Evolutionary conservation across 2,797 vertebrate genomes (phyloP).

Genomic region (Sebastes iracundus): DNA sequence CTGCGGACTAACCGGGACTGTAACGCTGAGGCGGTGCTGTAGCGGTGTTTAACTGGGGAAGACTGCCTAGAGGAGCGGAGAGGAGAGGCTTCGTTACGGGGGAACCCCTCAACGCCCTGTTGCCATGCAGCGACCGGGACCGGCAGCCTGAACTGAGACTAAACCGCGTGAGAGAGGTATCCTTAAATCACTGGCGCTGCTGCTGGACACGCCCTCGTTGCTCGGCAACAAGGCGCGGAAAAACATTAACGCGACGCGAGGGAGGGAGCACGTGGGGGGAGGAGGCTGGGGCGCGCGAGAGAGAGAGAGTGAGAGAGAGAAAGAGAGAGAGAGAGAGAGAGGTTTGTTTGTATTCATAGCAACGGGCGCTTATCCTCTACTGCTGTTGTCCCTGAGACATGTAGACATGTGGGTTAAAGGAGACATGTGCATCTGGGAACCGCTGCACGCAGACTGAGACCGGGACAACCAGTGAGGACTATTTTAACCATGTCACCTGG

Average conservation of each 20-base stretch:
- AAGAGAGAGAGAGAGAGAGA: slow-evolving; percentile 52
- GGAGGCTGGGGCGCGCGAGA: slow-evolving; percentile 13
- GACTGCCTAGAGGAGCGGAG: slow-evolving; percentile 7
- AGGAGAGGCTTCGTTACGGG: slow-evolving; percentile 64
- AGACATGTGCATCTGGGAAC: not conserved
- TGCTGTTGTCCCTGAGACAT: slow-evolving; percentile 43
- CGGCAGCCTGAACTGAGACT: slow-evolving; percentile 76
- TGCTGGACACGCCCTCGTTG: slow-evolving; percentile 80
- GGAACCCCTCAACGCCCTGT: slow-evolving; percentile 73
- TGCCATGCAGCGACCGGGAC: slow-evolving; percentile 76
- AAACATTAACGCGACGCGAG: slow-evolving; percentile 64
- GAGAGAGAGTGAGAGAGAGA: slow-evolving; percentile 28
- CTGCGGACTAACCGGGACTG: not conserved
- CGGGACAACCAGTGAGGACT: not conserved
- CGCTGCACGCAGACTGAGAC: not conserved
- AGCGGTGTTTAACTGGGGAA: not conserved
- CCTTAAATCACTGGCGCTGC: slow-evolving; percentile 81
- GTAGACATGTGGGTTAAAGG: slow-evolving; percentile 50
- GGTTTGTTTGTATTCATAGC: slow-evolving; percentile 83
- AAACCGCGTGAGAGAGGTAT: slow-evolving; percentile 70
- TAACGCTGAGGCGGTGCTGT: not conserved
- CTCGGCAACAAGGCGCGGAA: slow-evolving; percentile 67
- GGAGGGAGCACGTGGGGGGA: slow-evolving; percentile 37
- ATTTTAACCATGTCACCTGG: slow-evolving; percentile 7
- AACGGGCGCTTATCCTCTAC: slow-evolving; percentile 58